Evolutionary conservation across 2,113 vertebrate species (phyloP).

Genomic region (Pomatostomus ruficeps): DNA sequence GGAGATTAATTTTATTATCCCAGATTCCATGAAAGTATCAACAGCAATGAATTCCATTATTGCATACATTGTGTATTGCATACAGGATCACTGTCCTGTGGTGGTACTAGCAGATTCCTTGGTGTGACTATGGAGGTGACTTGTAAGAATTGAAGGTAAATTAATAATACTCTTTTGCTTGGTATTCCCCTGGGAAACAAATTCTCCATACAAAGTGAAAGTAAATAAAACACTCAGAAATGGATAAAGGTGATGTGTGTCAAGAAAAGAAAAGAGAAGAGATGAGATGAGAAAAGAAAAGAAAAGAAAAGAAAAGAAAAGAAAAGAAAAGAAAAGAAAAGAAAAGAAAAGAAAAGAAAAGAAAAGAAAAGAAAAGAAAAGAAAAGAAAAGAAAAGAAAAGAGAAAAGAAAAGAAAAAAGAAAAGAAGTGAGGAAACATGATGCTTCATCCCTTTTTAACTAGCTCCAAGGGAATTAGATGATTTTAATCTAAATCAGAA

Average conservation of each 20-base stretch:
- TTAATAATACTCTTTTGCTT: background rate
- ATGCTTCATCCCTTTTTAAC: background rate
- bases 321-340: background rate
- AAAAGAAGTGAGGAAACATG: background rate
- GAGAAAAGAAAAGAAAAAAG: background rate
- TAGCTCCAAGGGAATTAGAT: background rate
- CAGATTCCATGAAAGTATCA: background rate
- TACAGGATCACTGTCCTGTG: background rate
- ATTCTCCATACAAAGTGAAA: background rate
- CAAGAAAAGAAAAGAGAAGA: background rate
- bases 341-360: background rate
- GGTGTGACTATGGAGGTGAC: background rate
- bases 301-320: background rate
- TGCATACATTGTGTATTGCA: background rate
- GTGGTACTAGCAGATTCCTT: background rate
- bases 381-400: background rate
- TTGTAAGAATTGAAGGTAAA: background rate
- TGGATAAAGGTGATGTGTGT: background rate
- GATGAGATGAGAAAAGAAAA: background rate
- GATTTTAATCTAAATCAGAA: background rate
- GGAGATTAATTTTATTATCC: background rate
- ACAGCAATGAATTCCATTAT: background rate
- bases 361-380: background rate
- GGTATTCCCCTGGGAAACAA: background rate
- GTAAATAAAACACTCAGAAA: background rate